Base-by-base conservation (phyloP, 2,888 invertebrate genomes). In the Xanthia togata region DNA sequence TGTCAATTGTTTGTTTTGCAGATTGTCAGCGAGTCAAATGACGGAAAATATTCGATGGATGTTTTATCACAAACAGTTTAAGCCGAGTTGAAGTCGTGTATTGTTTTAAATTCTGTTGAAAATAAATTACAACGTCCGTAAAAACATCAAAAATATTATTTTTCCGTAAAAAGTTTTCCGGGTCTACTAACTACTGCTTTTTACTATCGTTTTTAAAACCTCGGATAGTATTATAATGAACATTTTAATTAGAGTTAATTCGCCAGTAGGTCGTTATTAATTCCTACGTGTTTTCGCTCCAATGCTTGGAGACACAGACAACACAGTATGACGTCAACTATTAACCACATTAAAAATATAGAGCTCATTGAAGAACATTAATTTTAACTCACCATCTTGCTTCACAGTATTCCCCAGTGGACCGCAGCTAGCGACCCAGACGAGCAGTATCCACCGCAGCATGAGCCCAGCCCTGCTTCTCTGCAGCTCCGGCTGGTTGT, bases 401-500 rank as follows among this genome's bases (percentile, higher is more conserved):
- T 96, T 96, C 69, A 95, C 94, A 17, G 96, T 96, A 86, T 96
- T 95, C 53, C 96, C 96, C 4, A 95, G 88, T 0, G 96, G 96
- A 26, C 95, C 94, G 84, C 95, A 95, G 90, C 95, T 93, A 20
- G 96, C 96, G 86, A 96, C 91, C 95, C 96, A 96, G 35, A 95
- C 92, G 86, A 95, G 92, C 79, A 96, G 90, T 84, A 95, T 94
- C 96, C 96, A 96, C 86, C 93, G 93, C 92, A 96, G 92, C 95
- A 96, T 94, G 88, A 96, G 93, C 38, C 93, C 93, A 72, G 90
- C 91, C 80, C 93, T 90, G 75, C 94, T 92, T 53, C 93, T 88
- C 91, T 93, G 95, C 89, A 96, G 90, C 90, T 96, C 96, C 11
- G 96, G 96, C 91, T 96, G 96, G 90, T 96, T 96, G 92, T 96